A percentile compares a stretch with the other conserved stretches of the same genome.
phyloP scores from a whole-genome alignment of 2,888 invertebrate species.

The Myathropa florea region DNA sequence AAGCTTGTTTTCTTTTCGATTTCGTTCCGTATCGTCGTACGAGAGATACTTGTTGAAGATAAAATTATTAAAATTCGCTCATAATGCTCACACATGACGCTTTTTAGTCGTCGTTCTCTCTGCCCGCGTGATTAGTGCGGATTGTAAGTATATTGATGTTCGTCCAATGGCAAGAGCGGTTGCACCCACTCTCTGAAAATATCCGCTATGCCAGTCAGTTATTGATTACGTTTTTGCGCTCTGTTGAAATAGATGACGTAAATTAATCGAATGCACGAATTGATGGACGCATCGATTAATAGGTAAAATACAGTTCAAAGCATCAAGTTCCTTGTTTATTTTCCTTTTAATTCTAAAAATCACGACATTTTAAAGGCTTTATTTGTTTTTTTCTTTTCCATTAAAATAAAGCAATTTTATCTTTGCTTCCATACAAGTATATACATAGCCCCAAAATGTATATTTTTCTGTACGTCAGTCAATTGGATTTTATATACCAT shows the following conservation, averaged over 20 bases:
- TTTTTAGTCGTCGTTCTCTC: neutral
- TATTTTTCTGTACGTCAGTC: too few relatives aligned
- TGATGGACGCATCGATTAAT: neutral
- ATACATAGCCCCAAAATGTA: too few relatives aligned
- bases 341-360: neutral
- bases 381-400: too few relatives aligned
- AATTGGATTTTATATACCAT: too few relatives aligned
- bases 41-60: slow-evolving; percentile 66
- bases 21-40: slow-evolving; percentile 25
- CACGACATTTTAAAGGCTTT: too few relatives aligned
- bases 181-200: slow-evolving; percentile 47
- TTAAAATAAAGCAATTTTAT: too few relatives aligned
- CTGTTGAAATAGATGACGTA: slow-evolving; percentile 38
- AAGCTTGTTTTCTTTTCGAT: slow-evolving; percentile 59
- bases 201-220: slow-evolving; percentile 45
- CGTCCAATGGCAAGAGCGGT: slow-evolving; percentile 44
- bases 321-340: neutral
- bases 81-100: slow-evolving; percentile 41
- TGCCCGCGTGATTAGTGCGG: slow-evolving; percentile 4
- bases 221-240: slow-evolving; percentile 50
- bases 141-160: slow-evolving; percentile 4
- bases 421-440: too few relatives aligned
- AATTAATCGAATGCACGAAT: slow-evolving; percentile 44
- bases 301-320: neutral
- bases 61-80: slow-evolving; percentile 61